Percentiles rank a stretch among this genome's conserved stretches.
phyloP scores from a whole-genome alignment of 2,888 invertebrate genomes.

The Dinocampus coccinellae region DNA sequence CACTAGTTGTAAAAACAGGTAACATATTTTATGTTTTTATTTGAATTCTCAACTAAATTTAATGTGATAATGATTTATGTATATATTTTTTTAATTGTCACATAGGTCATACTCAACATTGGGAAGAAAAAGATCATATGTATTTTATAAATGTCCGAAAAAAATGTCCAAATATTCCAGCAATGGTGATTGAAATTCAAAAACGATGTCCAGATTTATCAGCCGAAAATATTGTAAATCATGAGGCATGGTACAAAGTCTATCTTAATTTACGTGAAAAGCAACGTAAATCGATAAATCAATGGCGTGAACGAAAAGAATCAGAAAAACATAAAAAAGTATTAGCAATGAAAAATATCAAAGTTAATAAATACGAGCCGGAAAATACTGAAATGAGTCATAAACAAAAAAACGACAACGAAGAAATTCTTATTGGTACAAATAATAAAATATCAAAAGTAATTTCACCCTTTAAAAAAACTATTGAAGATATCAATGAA shows the following conservation, averaged over 20 bases:
- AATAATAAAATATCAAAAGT: neutral
- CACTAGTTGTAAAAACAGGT: conserved; percentile 61
- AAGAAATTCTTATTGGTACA: neutral
- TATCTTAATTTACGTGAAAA: conserved; percentile 69
- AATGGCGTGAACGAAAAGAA: conserved; percentile 67
- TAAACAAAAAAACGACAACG: conserved; percentile 21
- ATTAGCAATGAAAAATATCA: neutral
- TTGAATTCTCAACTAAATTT: neutral
- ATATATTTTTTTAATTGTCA: neutral
- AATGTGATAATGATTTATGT: neutral
- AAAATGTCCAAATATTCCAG: conserved; percentile 51
- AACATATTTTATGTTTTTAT: conserved; percentile 10
- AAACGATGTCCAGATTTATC: conserved; percentile 61
- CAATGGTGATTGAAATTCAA: conserved; percentile 55
- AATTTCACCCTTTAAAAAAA: neutral
- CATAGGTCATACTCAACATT: conserved; percentile 61
- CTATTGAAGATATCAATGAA: conserved; percentile 11
- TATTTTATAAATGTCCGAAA: conserved; percentile 59
- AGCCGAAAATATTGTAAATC: conserved; percentile 66
- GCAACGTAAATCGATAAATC: conserved; percentile 66
- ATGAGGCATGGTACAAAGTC: conserved; percentile 71
- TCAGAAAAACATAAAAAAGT: conserved; percentile 35
- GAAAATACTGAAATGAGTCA: neutral
- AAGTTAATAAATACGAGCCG: neutral
- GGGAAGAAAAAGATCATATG: conserved; percentile 63